Evolutionary conservation across 64 coral and sea anemone genomes (phyloP).

Genomic region (Porites australiensis): DNA sequence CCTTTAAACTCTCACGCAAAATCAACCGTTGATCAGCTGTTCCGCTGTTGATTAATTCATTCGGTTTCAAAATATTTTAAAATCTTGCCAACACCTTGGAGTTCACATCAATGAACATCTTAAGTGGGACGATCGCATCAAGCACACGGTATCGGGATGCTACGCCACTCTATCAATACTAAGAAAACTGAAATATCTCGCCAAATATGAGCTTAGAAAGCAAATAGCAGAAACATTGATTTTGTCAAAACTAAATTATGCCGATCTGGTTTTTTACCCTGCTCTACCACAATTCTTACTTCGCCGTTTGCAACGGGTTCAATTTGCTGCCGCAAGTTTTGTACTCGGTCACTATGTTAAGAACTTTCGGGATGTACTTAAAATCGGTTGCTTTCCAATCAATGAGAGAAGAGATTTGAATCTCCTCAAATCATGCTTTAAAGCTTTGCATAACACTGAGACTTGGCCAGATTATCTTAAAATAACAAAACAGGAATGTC

Average conservation of each 20-base stretch:
- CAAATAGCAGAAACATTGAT: no score
- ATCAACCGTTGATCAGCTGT: no score
- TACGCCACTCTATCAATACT: conserved; percentile 29
- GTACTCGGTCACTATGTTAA: conserved; percentile 66
- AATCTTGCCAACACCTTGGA: conserved; percentile 4
- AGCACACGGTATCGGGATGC: conserved; percentile 40
- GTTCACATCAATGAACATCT: conserved; percentile 17
- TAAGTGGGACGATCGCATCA: conserved; percentile 59
- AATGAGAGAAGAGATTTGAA: neutral
- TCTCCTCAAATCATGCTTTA: conserved; percentile 15
- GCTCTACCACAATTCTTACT: conserved; percentile 30
- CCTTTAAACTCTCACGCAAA: no score
- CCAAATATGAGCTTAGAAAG: neutral
- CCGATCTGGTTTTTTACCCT: neutral
- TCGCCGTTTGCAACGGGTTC: conserved; percentile 27
- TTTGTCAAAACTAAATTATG: no score
- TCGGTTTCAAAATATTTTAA: neutral
- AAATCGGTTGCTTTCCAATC: conserved; percentile 51
- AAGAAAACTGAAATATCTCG: conserved; percentile 55
- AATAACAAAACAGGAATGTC: conserved; percentile 38
- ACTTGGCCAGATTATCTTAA: conserved; percentile 33
- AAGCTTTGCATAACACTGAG: conserved; percentile 17
- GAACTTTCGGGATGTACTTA: conserved; percentile 15
- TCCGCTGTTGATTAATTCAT: no score
- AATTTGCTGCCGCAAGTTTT: conserved; percentile 62